Evolutionary conservation across 2,888 invertebrate genomes (phyloP), one percentile per base, ranked within the genome.

Genomic region (Tholera decimalis): DNA sequence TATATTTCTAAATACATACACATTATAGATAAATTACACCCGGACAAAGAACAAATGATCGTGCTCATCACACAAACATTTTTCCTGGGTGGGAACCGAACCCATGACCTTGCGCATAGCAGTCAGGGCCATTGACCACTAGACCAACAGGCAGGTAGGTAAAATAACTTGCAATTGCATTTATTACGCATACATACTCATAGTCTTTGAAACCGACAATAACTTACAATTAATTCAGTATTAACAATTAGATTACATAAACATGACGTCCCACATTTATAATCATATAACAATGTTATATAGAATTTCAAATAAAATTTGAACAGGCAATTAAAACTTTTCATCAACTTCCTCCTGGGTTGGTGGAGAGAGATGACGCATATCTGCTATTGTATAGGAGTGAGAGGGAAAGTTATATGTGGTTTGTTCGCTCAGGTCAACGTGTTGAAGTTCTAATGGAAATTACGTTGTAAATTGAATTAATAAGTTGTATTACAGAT

Each of bases 301-400:
- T 53, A 58, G 47, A 56, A 58, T 66, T 73, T 55, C 65, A 72
- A 81, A 81, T 81, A 81, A 82, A 82, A 82, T 82, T 71, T 73
- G 61, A 77, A 77, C 63, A 75, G 79, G 70, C 82, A 82, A 82
- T 82, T 82, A 81, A 77, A 82, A 82, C 70, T 82, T 82, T 77
- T 62, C 69, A 73, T 73, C 64, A 73, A 79, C 72, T 77, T 73
- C 33, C 54, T 43, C 30, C 67, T 50, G 33, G 43, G 50, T 18
- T 8, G 56, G 3, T 26, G n/a, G 43, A 66, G 54, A 15, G 50
- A 55, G 76, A 74, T 43, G 53, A 47, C 50, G 62, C 33, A 24
- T 53, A 58, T 58, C 37, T 33, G 47, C 11, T 8, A 44, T 39
- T 30, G 28, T 20, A 46, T 55, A 26, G 7, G 79, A 56, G 28